Percentiles rank a stretch among this genome's conserved stretches.
Conservation (phyloP, 2,888 invertebrate species). For the Cephus nigrinus region DNA sequence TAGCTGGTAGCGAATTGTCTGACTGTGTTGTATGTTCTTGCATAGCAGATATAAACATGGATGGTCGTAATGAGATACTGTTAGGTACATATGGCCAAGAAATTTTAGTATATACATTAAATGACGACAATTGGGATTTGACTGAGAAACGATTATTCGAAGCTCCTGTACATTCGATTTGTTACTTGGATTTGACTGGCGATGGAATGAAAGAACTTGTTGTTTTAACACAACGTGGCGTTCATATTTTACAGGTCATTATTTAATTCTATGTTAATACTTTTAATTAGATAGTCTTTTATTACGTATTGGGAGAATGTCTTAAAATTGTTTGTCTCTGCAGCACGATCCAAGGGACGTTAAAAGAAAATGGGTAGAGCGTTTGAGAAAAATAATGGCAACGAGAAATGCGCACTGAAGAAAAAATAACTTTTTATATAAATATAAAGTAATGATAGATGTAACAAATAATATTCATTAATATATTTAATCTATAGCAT, state of each 20-base stretch:
- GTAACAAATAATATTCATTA: neutral
- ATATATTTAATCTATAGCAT: no score
- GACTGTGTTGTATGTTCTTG: slow-evolving; percentile 73
- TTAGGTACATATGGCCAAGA: slow-evolving; percentile 77
- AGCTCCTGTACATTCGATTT: slow-evolving; percentile 73
- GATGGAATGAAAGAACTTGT: slow-evolving; percentile 76
- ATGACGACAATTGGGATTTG: slow-evolving; percentile 65
- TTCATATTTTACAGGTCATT: slow-evolving; percentile 75
- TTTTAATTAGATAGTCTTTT: slow-evolving; percentile 7
- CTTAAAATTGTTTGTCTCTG: neutral
- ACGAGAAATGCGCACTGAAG: neutral
- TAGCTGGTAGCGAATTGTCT: slow-evolving; percentile 68
- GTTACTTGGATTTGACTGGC: slow-evolving; percentile 73
- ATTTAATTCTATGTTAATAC: neutral
- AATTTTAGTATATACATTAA: slow-evolving; percentile 68
- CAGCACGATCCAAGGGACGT: slow-evolving; percentile 53
- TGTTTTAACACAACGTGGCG: slow-evolving; percentile 74
- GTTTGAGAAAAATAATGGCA: slow-evolving; percentile 28
- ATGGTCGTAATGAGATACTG: slow-evolving; percentile 76
- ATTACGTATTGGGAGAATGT: neutral
- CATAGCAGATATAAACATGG: slow-evolving; percentile 77
- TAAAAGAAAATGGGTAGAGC: slow-evolving; percentile 47
- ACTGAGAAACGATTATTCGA: slow-evolving; percentile 70
- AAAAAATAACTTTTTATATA: neutral
- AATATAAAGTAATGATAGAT: neutral